A percentile compares a stretch with the other conserved stretches of the same genome.
Evolutionary conservation across 1,140 invertebrate genomes (phyloP).

Genomic region (Drosophila malerkotliana): DNA sequence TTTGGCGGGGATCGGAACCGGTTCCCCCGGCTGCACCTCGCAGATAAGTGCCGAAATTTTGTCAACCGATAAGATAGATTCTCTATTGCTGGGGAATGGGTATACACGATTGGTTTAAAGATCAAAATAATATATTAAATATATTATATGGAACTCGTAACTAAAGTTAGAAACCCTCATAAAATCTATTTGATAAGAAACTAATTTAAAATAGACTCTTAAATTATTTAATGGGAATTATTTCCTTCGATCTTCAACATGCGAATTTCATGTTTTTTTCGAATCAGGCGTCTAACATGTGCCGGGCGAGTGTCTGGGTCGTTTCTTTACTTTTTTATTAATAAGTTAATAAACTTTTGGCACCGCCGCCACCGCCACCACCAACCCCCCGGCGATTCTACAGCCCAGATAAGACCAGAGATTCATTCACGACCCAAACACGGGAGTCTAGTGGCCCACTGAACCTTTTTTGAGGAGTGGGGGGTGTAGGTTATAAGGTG

Average conservation of each 20-base stretch:
- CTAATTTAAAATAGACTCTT: neutral
- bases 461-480: slow-evolving; percentile 34
- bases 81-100: slow-evolving; percentile 5
- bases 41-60: slow-evolving; percentile 48
- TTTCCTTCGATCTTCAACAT: neutral
- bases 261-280: slow-evolving; percentile 24
- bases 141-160: too few species aligned
- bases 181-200: neutral
- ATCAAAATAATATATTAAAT: too few species aligned
- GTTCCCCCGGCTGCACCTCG: slow-evolving; percentile 41
- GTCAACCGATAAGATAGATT: slow-evolving; percentile 44
- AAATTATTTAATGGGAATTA: slow-evolving; percentile 6
- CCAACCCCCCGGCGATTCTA: slow-evolving; percentile 9
- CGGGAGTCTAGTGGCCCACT: slow-evolving; percentile 60
- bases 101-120: neutral
- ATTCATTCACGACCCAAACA: slow-evolving; percentile 37
- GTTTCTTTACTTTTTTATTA: slow-evolving; percentile 19
- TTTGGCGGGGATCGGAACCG: slow-evolving; percentile 37
- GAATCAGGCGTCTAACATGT: slow-evolving; percentile 74
- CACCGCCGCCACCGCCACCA: slow-evolving; percentile 6
- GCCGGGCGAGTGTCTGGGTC: slow-evolving; percentile 59
- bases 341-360: slow-evolving; percentile 58
- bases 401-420: slow-evolving; percentile 60
- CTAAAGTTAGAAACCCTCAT: neutral
- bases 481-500: slow-evolving; percentile 23